These are phyloP conservation scores for Strigamia maritima DNA, from an alignment of 2,888 invertebrate species.

Conservation along the genomic window DNA sequence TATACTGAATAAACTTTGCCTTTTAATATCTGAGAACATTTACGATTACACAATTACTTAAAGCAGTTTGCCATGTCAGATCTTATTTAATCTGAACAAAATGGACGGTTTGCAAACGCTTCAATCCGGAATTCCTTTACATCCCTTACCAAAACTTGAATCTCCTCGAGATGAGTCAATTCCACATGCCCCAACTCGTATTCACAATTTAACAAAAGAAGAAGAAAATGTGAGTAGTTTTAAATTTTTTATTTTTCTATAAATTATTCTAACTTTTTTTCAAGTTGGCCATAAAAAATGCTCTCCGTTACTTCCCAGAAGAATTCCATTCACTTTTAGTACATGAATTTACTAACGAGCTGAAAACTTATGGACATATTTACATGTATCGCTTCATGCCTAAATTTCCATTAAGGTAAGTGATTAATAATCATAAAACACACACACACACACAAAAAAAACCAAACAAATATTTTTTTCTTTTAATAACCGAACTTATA, in stretches of 20 bases:
- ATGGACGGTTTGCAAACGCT: slow-evolving; percentile 35
- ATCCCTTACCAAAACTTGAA: slow-evolving; percentile 47
- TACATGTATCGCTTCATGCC: slow-evolving; percentile 61
- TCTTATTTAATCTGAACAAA: background rate
- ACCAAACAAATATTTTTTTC: background rate
- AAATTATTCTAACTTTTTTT: slow-evolving; percentile 39
- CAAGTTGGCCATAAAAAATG: slow-evolving; percentile 59
- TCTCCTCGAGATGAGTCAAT: slow-evolving; percentile 46
- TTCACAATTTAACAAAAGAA: slow-evolving; percentile 45
- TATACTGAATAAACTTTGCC: too few species aligned
- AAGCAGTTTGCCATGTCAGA: too few species aligned
- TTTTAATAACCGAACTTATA: background rate
- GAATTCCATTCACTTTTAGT: slow-evolving; percentile 55
- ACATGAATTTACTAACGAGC: slow-evolving; percentile 58
- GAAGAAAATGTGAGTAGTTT: slow-evolving; percentile 40
- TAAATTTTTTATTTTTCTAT: slow-evolving; percentile 43
- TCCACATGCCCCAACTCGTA: slow-evolving; percentile 50
- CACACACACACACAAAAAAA: too few species aligned
- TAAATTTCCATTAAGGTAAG: slow-evolving; percentile 52
- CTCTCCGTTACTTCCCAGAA: slow-evolving; percentile 60
- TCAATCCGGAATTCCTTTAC: slow-evolving; percentile 45
- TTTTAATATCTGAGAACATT: too few species aligned
- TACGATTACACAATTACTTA: too few species aligned
- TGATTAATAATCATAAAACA: too few species aligned
- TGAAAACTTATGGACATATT: slow-evolving; percentile 60